These are phyloP conservation scores for Periplaneta americana DNA, from an alignment of 1,140 invertebrate genomes.

Conservation along the genomic window DNA sequence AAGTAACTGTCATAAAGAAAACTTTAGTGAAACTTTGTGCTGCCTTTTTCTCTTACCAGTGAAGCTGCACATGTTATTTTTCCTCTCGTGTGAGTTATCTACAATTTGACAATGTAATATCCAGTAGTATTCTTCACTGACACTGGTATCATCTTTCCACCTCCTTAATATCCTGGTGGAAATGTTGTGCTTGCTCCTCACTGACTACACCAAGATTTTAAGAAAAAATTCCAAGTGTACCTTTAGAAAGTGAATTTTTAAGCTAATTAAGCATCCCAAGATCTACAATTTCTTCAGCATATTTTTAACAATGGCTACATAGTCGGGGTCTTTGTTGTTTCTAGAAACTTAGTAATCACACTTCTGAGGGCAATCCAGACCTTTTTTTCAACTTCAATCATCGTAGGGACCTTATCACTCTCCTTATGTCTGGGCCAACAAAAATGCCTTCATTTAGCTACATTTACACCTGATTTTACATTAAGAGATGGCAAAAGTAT, in stretches of 20 bases:
- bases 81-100: background rate
- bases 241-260: background rate
- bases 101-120: background rate
- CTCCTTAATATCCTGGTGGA: conserved; percentile 21
- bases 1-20: too few relatives aligned
- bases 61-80: background rate
- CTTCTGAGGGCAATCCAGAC: background rate
- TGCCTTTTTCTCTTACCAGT: background rate
- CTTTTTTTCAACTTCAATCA: background rate
- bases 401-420: background rate
- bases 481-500: background rate
- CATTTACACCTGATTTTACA: background rate
- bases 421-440: background rate
- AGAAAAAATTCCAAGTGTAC: background rate
- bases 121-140: conserved; percentile 15
- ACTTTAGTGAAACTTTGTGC: background rate
- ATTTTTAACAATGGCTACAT: background rate
- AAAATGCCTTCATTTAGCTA: background rate
- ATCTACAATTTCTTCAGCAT: background rate
- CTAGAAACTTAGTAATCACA: background rate
- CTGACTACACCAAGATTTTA: conserved; percentile 5
- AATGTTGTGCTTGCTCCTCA: conserved; percentile 22
- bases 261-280: background rate
- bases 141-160: conserved; percentile 20
- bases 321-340: background rate